phyloP scores from a whole-genome alignment of 2,888 invertebrate species.

The Ceramica pisi region DNA sequence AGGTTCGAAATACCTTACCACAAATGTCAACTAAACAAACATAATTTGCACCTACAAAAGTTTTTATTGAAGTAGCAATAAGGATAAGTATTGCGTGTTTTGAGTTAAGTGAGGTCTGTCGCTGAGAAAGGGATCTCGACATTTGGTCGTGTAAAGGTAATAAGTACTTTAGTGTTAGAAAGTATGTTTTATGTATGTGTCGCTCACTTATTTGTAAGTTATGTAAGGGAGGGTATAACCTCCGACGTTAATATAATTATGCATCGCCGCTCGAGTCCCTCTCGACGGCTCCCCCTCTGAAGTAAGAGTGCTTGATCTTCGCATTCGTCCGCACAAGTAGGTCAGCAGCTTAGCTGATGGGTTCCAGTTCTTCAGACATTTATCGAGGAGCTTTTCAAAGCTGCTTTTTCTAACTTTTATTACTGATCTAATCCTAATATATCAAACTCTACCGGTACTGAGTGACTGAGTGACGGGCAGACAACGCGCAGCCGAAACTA shows the following conservation, averaged over 20 bases:
- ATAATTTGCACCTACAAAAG: slow-evolving; percentile 41
- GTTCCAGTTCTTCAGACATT: slow-evolving; percentile 10
- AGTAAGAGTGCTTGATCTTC: slow-evolving; percentile 1
- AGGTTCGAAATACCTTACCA: slow-evolving; percentile 23
- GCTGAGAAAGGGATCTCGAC: slow-evolving; percentile 34
- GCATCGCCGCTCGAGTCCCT: slow-evolving; percentile 22
- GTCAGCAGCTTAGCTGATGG: slow-evolving; percentile 18
- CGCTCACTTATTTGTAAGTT: slow-evolving; percentile 36
- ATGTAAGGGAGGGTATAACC: slow-evolving; percentile 5
- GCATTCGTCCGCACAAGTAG: slow-evolving; percentile 2
- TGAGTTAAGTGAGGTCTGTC: slow-evolving; percentile 15
- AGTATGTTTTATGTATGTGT: slow-evolving; percentile 54
- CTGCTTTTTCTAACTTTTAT: not conserved
- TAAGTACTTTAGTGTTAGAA: slow-evolving; percentile 50
- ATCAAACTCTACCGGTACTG: no score
- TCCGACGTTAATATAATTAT: slow-evolving; percentile 13
- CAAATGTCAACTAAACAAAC: slow-evolving; percentile 11
- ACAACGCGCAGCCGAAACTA: no score
- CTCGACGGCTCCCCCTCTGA: not conserved
- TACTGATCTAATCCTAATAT: no score
- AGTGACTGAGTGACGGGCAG: no score
- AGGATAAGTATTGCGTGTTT: slow-evolving; percentile 44
- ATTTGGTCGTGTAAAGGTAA: slow-evolving; percentile 51
- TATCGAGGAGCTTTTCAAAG: not conserved
- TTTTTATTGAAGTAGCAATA: slow-evolving; percentile 42